Conservation (phyloP, 2,797 vertebrate species). For the Eleutherodactylus coqui region DNA sequence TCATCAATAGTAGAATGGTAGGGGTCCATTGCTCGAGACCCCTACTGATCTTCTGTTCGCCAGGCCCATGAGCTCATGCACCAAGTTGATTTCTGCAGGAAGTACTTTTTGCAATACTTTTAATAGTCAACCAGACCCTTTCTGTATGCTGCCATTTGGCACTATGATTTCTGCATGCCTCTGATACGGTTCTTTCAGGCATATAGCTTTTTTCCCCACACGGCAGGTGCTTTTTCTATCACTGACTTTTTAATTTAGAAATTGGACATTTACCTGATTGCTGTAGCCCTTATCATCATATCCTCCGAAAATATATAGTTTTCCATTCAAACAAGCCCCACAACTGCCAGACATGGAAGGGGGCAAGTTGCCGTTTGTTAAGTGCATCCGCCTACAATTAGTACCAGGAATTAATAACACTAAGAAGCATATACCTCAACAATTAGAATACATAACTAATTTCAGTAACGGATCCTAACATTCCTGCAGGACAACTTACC, state of each 20-base stretch:
- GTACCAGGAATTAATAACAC: conserved; percentile 31
- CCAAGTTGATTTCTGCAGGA: too few species aligned
- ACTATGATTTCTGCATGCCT: too few species aligned
- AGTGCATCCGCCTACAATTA: conserved; percentile 83
- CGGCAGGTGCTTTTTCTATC: too few species aligned
- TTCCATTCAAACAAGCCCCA: conserved; percentile 83
- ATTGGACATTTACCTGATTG: conserved; percentile 81
- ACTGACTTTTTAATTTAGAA: not conserved
- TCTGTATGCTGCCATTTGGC: too few species aligned
- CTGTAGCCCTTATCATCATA: conserved; percentile 93
- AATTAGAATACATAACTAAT: not conserved
- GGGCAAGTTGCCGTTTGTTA: conserved; percentile 87
- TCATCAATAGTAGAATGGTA: too few species aligned
- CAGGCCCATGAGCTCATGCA: too few species aligned
- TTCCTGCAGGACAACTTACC: conserved; percentile 75
- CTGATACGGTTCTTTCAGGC: too few species aligned
- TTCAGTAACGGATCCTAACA: not conserved
- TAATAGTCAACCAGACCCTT: too few species aligned
- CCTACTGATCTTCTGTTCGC: too few species aligned
- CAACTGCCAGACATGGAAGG: conserved; percentile 93
- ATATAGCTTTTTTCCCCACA: too few species aligned
- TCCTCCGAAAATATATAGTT: conserved; percentile 92
- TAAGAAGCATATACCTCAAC: not conserved
- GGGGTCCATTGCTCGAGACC: too few species aligned
- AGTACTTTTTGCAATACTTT: too few species aligned